A percentile compares a stretch with the other conserved stretches of the same genome.
Evolutionary conservation across 2,888 invertebrate genomes (phyloP).

Genomic region (Suillia variegata): DNA sequence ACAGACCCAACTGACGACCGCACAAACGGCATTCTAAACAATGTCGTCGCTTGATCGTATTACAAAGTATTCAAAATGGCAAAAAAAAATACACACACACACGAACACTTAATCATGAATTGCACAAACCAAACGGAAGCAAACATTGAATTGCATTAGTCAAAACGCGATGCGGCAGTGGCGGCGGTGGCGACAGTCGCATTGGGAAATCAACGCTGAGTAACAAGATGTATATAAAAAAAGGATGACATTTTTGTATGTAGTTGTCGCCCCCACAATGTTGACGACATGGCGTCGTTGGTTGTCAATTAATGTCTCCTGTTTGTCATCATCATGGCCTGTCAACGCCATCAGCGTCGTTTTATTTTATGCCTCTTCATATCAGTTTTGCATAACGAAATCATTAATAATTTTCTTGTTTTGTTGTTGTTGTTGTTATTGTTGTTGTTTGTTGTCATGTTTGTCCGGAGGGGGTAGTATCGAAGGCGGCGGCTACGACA

Average conservation of each 20-base stretch:
- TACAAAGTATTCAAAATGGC: too few species aligned
- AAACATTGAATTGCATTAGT: conserved; percentile 1
- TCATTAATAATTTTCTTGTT: conserved; percentile 28
- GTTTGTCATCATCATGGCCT: conserved; percentile 26
- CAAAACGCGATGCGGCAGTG: too few species aligned
- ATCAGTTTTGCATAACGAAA: conserved; percentile 32
- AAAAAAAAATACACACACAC: too few species aligned
- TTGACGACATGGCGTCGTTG: conserved; percentile 32
- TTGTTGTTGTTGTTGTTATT: too few species aligned
- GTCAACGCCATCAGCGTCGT: conserved; percentile 9
- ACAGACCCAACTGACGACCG: too few species aligned
- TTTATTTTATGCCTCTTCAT: conserved; percentile 20
- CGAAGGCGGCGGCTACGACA: not conserved
- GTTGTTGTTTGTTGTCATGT: conserved; percentile 10
- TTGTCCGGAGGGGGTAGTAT: not conserved
- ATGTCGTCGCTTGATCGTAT: too few species aligned
- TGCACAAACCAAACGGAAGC: too few species aligned
- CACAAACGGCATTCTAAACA: too few species aligned
- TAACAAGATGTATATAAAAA: too few species aligned
- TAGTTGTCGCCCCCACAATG: conserved; percentile 21
- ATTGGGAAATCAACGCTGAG: not conserved
- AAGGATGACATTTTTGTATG: conserved; percentile 17
- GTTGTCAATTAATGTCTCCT: conserved; percentile 40
- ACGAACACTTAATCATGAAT: conserved; percentile 2
- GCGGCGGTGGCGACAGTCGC: not conserved